Base-by-base conservation (phyloP, 2,888 invertebrate genomes). In the Oscheius onirici region DNA sequence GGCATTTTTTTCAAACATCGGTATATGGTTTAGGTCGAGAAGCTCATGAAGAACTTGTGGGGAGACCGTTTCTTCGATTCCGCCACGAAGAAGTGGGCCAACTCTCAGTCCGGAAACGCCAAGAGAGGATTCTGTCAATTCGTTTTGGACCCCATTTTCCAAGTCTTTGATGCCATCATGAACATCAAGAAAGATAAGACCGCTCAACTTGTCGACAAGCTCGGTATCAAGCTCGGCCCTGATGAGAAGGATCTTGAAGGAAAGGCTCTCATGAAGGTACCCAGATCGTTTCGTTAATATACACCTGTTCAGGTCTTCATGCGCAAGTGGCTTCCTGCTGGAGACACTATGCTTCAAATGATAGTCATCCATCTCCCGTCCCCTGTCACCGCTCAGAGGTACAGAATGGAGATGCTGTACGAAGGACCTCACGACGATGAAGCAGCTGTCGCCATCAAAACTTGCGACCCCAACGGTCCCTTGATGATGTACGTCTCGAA, bases 401-500 rank as follows among this genome's bases (percentile, higher is more conserved):
- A 99, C 91, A 93, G 99, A 91, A 95, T 95, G 94, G 97, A 99
- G 91, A 93, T 97, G 94, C 91, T 99, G 90, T 99, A 99, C 89
- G 99, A 99, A 90, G 99, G 97, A 86, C 97, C 97, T 69, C 92
- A 92, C 76, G 97, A 97, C 88, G 97, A 99, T 88, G 94, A 95
- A 87, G 95, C 94, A 75, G 96, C 95, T 82, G 83, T 94, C 79
- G 90, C 89, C 63, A 88, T 91, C 78, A 90, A 94, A 92, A 93
- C 88, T 88, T 99, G 99, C 88, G 95, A 99, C 90, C 93, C 97
- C 15, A 93, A 95, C 83, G 99, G 93, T 52, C 97, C 97, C 17
- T 91, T 99, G 65, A 99, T 99, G 97, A 99, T 99, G 99, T 99
- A 99, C 92, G 92, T 99, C 83, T 96, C 96, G 61, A 99, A 99